Evolutionary conservation across 2,113 vertebrate genomes (phyloP).

Genomic region (Arothron firmamentum): DNA sequence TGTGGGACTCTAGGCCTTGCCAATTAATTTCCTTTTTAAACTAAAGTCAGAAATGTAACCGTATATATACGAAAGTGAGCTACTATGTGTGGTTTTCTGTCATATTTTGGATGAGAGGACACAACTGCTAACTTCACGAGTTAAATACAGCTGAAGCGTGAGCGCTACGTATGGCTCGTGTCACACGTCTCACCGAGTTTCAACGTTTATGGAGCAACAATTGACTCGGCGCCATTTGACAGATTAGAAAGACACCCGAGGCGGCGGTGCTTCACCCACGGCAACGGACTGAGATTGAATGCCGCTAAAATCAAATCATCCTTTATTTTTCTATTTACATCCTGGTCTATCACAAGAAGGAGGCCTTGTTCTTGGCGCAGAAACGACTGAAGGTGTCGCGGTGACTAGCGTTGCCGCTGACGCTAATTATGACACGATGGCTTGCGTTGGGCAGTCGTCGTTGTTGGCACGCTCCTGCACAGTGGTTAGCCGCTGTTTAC

Average conservation of each 20-base stretch:
- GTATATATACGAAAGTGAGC: neutral
- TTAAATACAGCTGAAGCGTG: no score
- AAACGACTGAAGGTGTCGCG: neutral
- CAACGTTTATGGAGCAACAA: neutral
- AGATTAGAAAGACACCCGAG: neutral
- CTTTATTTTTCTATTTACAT: neutral
- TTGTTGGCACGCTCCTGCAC: constrained; percentile 18
- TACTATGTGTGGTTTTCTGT: no score
- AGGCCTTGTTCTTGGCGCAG: neutral
- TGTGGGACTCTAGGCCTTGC: no score
- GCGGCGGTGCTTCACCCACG: no score
- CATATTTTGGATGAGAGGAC: no score
- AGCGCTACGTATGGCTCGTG: no score
- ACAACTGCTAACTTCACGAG: no score
- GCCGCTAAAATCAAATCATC: neutral
- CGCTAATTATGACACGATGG: constrained; percentile 32
- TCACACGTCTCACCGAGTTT: no score
- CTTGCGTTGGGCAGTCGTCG: constrained; percentile 17
- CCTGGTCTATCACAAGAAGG: neutral
- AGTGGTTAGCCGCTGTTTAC: neutral
- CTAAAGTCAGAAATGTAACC: no score
- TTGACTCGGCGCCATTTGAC: neutral
- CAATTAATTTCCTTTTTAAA: no score
- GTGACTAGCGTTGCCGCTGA: constrained; percentile 11
- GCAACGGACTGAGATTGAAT: neutral